Evolutionary conservation across 2,797 vertebrate genomes (phyloP), one percentile per base, ranked within the genome.

Genomic region (Knipowitschia caucasica): DNA sequence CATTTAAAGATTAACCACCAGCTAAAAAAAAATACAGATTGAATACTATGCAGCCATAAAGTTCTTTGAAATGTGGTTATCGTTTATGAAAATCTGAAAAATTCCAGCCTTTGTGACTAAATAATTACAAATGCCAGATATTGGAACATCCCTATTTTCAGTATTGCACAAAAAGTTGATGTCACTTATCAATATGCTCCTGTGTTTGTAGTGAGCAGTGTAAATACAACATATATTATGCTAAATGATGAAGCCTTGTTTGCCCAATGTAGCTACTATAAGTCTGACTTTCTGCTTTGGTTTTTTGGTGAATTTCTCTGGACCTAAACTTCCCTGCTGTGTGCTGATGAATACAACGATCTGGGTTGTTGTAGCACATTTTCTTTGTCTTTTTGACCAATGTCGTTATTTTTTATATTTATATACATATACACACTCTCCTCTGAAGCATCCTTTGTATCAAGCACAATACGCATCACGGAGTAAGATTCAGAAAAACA

Each of bases 391-490:
- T 20, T 55, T 39, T 46, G 45, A 10, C 5, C 59, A 31, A 18
- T 46, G 17, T 67, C n/a, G 49, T 67, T 50, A 31, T 2, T 21
- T 10, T 51, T 12, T 27, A 26, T 30, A 18, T 4, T 2, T 5
- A 23, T 24, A 21, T 63, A 43, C 39, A 20, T 20, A 59, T 24
- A 57, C 2, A 30, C 52, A 58, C 49, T 18, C 31, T 57, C n/a
- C 14, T 15, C 17, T 4, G 38, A 20, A 47, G 27, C 53, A 49
- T 50, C 59, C 2, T 4, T n/a, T 23, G 44, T 30, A 68, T 47
- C 34, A 71, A 77, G 71, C 74, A 80, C 78, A 81, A 58, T 7
- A 43, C 64, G 17, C 53, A 43, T 67, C 3, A 59, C 40, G 25
- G 35, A 18, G 7, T 18, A 9, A 18, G n/a, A n/a, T n/a, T n/a